Base-by-base conservation (phyloP, 2,888 invertebrate genomes). In the Cataglyphis livida region DNA sequence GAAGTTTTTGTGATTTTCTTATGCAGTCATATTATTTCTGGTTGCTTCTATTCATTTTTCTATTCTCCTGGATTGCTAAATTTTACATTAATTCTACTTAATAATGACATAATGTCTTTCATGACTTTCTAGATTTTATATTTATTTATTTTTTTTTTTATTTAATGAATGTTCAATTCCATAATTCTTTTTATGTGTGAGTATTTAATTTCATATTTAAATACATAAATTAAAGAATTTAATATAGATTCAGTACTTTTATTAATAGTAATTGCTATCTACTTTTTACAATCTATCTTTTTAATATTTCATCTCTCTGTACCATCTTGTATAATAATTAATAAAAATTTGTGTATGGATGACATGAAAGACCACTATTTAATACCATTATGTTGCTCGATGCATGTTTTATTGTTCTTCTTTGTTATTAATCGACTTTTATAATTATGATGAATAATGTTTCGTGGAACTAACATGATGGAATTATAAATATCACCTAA, bases 301-400 rank as follows among this genome's bases (percentile, higher is more conserved):
- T 18, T 78, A 76, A 9, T 74, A 71, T 62, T 62, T 74, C 78
- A 62, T 57, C 28, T n/a, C 51, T 51, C 7, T 86, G 73, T 83
- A 78, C 62, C 65, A 75, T 82, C 78, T 68, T 83, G 70, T 81
- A 62, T 59, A 32, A 81, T 32, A 15, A 18, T 18, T 79, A 78
- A 87, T 85, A 88, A 84, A 86, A 84, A 35, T 76, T 79, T 83
- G n/a, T 51, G 44, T 86, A 76, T n/a, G 64, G 32, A 61, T 71
- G 18, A 35, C 28, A 66, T 71, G 38, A 65, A 59, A 44, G 35
- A 79, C n/a, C 32, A 73, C n/a, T 78, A 61, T 74, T 87, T 51
- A 81, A 78, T 84, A 81, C 82, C 73, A 84, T 84, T 78, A 48
- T 38, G 51, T 9, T 66, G n/a, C 48, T 79, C 7, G 7, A 6